Evolutionary conservation across 2,888 invertebrate species (phyloP).

Genomic region (Labia minor): DNA sequence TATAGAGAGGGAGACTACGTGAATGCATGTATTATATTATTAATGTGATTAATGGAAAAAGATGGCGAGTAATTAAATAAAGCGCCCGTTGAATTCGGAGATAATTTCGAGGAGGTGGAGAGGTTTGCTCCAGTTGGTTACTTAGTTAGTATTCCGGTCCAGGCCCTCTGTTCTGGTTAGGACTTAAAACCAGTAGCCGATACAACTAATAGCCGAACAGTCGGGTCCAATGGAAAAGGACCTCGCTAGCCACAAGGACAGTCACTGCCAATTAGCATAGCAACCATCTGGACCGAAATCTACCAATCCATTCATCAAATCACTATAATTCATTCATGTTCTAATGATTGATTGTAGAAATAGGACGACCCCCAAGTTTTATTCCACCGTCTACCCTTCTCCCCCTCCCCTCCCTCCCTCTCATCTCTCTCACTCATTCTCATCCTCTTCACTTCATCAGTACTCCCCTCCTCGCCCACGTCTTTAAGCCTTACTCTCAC

Average conservation of each 20-base stretch:
- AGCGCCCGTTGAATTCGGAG: constrained; percentile 4
- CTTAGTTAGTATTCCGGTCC: constrained; percentile 4
- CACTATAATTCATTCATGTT: background rate
- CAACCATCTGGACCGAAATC: background rate
- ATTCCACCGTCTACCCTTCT: too few relatives aligned
- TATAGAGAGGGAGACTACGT: too few relatives aligned
- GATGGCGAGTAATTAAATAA: constrained; percentile 13
- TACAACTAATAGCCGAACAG: constrained; percentile 6
- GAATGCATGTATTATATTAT: background rate
- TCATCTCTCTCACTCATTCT: too few relatives aligned
- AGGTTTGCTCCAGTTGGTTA: background rate
- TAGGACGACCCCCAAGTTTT: too few relatives aligned
- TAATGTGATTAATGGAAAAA: background rate
- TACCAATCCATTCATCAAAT: background rate
- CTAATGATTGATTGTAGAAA: constrained; percentile 4
- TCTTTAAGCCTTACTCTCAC: too few relatives aligned
- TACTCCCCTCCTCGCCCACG: too few relatives aligned
- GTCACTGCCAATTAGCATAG: background rate
- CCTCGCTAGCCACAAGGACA: background rate
- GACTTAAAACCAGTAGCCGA: constrained; percentile 13
- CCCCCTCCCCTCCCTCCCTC: too few relatives aligned
- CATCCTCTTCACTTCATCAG: too few relatives aligned
- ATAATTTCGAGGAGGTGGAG: background rate
- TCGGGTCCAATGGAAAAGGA: background rate
- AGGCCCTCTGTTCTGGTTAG: constrained; percentile 13